Evolutionary conservation across 1,140 invertebrate species (phyloP).

Genomic region (Aphelinus atriplicis): DNA sequence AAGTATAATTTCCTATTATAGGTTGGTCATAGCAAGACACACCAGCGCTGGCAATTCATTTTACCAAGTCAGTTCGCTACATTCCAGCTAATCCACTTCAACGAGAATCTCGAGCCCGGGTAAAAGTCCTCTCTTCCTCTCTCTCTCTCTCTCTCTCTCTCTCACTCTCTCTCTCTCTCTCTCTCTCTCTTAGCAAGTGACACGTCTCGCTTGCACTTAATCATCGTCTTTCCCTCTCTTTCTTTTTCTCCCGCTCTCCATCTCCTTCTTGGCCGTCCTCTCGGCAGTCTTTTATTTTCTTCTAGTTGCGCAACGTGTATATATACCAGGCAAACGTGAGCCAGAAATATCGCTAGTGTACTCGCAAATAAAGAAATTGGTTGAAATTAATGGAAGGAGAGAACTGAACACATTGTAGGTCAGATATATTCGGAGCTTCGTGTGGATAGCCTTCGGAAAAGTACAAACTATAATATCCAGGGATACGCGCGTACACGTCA

Average conservation of each 20-base stretch:
- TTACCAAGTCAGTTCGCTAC: background rate
- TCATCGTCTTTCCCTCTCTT: background rate
- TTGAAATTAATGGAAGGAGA: no score
- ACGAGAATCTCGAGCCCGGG: conserved; percentile 12
- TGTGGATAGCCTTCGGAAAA: no score
- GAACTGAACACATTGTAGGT: no score
- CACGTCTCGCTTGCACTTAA: conserved; percentile 4
- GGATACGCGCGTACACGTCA: no score
- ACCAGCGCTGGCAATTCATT: no score
- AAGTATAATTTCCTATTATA: no score
- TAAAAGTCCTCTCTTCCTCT: background rate
- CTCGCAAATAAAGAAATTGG: background rate
- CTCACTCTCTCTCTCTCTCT: background rate
- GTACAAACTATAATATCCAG: no score
- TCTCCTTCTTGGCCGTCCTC: background rate
- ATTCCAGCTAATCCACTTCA: conserved; percentile 18
- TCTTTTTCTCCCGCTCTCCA: no score
- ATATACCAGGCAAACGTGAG: background rate
- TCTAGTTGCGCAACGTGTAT: no score
- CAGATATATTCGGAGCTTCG: no score
- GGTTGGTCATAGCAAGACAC: no score
- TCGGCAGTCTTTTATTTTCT: no score
- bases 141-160: background rate
- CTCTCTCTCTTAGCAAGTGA: background rate
- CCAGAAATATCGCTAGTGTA: background rate